A percentile compares a stretch with the other conserved stretches of the same genome.
These are phyloP conservation scores for Sebastes schlegelii DNA, from an alignment of 2,113 vertebrate genomes.

Conservation along the genomic window DNA sequence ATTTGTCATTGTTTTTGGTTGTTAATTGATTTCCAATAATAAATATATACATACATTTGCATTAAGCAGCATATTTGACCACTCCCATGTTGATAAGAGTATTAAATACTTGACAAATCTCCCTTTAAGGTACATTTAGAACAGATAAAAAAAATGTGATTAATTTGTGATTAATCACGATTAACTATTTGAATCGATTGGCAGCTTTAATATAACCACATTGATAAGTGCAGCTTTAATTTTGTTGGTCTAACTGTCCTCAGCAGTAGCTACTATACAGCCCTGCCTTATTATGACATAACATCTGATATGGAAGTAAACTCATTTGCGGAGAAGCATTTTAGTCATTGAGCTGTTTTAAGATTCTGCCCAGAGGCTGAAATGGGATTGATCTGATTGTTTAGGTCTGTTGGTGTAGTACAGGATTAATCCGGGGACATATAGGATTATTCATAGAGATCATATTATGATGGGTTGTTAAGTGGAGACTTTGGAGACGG, in stretches of 20 bases:
- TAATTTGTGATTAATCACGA: no score
- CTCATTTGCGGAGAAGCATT: background rate
- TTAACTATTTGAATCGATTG: background rate
- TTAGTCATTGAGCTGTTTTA: background rate
- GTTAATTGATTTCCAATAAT: no score
- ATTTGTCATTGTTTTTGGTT: no score
- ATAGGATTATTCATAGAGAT: slow-evolving; percentile 24
- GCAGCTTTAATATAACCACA: no score
- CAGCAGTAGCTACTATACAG: background rate
- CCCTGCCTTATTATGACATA: background rate
- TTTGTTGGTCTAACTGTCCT: background rate
- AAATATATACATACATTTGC: no score
- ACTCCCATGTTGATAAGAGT: no score
- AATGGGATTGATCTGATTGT: slow-evolving; percentile 12
- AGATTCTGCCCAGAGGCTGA: background rate
- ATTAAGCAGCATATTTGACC: no score
- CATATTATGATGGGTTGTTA: background rate
- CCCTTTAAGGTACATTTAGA: no score
- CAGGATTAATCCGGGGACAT: slow-evolving; percentile 1
- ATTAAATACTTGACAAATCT: no score
- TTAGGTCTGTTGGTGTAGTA: background rate
- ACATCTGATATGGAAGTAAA: background rate
- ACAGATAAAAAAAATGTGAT: no score
- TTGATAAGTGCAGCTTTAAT: background rate
- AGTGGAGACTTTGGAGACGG: background rate